Base-by-base conservation (phyloP, 2,113 vertebrate species). In the Anas platyrhynchos region DNA sequence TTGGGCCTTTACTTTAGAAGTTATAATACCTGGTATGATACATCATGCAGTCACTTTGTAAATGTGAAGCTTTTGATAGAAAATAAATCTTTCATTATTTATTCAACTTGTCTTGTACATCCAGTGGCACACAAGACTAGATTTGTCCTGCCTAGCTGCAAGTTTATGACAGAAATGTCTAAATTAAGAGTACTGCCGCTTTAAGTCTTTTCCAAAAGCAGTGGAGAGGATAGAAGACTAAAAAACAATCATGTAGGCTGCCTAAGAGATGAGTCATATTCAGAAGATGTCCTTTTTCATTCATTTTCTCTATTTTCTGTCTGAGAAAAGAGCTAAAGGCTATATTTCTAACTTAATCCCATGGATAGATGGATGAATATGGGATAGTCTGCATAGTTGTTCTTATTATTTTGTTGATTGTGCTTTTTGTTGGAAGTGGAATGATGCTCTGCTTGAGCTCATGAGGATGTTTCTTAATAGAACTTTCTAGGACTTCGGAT, bases 61-160 rank as follows among this genome's bases (percentile, higher is more conserved):
- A 89, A 94, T 89, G 58, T 76, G 81, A 95, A 55, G 11, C 7
- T 79, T 63, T 87, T 92, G 77, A 87, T 65, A 41, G 27, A 94
- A 94, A 93, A 83, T 68, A 87, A 87, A 52, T 87, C 22, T 89
- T 76, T 82, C 5, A 3, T 66, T 92, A 61, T 38, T 82, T 91
- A 85, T 89, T 91, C 34, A 78, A 48, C 22, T 84, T 84, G 43
- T 0, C 0, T 46, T 59, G 11, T 31, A 68, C n/a, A 63, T 67
- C 3, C 36, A 52, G 20, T 15, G 52, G 34, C 54, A 75, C 31
- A 91, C 16, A 62, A 21, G 18, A 36, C 16, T 73, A 69, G 27
- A 73, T 61, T 71, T 72, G 13, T 43, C 21, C 31, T 86, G 36
- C 9, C 8, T 50, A 63, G 12, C n/a, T 63, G 12, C 46, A 89